Percentiles rank a stretch among this genome's conserved stretches.
These are phyloP conservation scores for Babylonia areolata DNA, from an alignment of 1,140 invertebrate genomes.

Conservation along the genomic window DNA sequence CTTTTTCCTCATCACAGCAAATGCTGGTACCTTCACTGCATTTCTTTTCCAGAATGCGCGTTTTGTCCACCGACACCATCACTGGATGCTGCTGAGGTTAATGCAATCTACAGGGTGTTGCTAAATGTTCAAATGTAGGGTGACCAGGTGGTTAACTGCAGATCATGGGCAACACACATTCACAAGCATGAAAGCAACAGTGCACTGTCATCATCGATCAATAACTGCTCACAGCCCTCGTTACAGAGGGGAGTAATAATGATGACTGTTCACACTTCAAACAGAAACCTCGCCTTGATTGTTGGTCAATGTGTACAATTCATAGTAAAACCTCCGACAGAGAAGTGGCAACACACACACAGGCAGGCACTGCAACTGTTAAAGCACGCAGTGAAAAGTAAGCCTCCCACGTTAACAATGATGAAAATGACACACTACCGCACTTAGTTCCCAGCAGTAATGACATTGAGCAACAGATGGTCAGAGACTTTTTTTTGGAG, in stretches of 20 bases:
- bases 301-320: no score
- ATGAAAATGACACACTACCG: neutral
- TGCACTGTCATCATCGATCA: no score
- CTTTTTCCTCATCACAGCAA: neutral
- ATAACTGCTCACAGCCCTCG: no score
- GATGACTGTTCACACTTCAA: no score
- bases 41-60: neutral
- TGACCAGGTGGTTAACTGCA: no score
- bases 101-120: no score
- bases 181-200: no score
- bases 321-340: neutral
- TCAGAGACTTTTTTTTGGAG: neutral
- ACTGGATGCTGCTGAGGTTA: no score
- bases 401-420: neutral
- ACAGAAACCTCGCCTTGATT: no score
- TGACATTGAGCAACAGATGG: neutral
- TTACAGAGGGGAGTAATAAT: no score
- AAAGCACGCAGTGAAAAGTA: neutral
- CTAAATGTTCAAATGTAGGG: no score
- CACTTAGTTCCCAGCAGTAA: neutral
- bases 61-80: neutral
- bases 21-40: neutral
- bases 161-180: no score
- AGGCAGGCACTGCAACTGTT: neutral
- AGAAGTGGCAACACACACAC: neutral